A percentile compares a stretch with the other conserved stretches of the same genome.
Conservation (phyloP, 1,140 invertebrate species). For the Ceratina calcarata region DNA sequence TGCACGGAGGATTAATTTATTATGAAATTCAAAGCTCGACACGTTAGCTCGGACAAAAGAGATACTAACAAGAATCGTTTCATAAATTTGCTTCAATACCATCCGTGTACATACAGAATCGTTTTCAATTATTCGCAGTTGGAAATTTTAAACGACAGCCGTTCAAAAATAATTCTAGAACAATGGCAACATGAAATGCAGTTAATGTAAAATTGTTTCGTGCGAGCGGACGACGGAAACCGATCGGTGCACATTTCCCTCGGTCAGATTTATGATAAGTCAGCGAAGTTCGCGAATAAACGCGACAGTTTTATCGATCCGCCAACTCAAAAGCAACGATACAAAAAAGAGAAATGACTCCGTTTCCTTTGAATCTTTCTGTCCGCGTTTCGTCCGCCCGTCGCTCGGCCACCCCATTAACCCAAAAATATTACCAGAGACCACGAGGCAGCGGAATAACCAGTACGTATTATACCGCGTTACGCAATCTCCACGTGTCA, state of each 20-base stretch:
- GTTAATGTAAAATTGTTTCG: slow-evolving; percentile 11
- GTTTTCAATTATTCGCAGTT: too few relatives aligned
- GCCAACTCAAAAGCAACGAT: background rate
- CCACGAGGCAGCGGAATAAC: background rate
- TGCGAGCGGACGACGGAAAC: background rate
- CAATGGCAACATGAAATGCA: background rate
- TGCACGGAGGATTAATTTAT: background rate
- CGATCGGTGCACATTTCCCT: slow-evolving; percentile 36
- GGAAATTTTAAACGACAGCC: too few relatives aligned
- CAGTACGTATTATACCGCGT: background rate
- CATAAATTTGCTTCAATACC: too few relatives aligned
- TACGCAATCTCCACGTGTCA: slow-evolving; percentile 1
- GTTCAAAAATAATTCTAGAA: background rate
- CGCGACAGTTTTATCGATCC: slow-evolving; percentile 28
- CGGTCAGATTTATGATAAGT: slow-evolving; percentile 24
- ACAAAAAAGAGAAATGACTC: background rate
- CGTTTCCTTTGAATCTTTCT: slow-evolving; percentile 8
- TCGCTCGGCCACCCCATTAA: slow-evolving; percentile 17
- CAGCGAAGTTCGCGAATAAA: slow-evolving; percentile 13
- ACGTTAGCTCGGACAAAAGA: too few relatives aligned
- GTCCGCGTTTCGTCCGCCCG: background rate
- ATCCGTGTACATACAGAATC: too few relatives aligned
- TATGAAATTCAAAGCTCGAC: background rate
- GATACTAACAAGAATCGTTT: too few relatives aligned
- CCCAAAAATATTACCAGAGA: slow-evolving; percentile 21